Base-by-base conservation (phyloP, 2,797 vertebrate species). In the Sciaenops ocellatus region DNA sequence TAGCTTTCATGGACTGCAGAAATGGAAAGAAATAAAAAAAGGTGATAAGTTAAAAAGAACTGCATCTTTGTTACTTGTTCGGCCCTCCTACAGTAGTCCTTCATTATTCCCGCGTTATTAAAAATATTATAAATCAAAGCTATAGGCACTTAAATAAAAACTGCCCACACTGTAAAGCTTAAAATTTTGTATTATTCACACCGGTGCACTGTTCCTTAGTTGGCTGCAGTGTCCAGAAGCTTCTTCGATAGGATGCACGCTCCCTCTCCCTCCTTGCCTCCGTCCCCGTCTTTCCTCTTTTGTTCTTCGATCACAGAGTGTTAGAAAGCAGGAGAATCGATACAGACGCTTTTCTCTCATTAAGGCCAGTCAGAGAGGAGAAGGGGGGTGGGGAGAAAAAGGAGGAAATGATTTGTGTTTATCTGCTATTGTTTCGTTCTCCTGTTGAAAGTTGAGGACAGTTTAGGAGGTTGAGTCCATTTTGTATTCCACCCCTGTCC, bases 271-370 rank as follows among this genome's bases (percentile, higher is more conserved):
- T 20, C 16, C 61, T 60, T 64, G 48, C 22, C 69, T 73, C 55
- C 15, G 0, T 76, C 73, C 28, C 9, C 10, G 34, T 83, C 66
- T 75, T 65, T 67, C 28, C 56, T 85, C 62, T 80, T 88, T 83
- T 84, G 76, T 89, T 88, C 82, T 84, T 85, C 48, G 64, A 89
- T 87, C 66, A 79, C 61, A 28, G 38, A 68, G 79, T 55, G 74
- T 83, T 84, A 81, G 87, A 85, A 87, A 69, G 65, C 81, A 73
- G 73, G 47, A 17, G 73, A 84, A 87, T 92, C 84, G 42, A 89
- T 90, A 73, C 54, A 20, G 75, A 78, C 59, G 65, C 80, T 88
- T 88, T 89, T 83, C 79, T 83, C 86, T 78, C 82, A 89, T 90
- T 86, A 86, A 78, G 76, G 77, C 71, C 62, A 90, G 68, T 79